Conservation (phyloP, 2,797 vertebrate genomes). For the Tragelaphus eurycerus region DNA sequence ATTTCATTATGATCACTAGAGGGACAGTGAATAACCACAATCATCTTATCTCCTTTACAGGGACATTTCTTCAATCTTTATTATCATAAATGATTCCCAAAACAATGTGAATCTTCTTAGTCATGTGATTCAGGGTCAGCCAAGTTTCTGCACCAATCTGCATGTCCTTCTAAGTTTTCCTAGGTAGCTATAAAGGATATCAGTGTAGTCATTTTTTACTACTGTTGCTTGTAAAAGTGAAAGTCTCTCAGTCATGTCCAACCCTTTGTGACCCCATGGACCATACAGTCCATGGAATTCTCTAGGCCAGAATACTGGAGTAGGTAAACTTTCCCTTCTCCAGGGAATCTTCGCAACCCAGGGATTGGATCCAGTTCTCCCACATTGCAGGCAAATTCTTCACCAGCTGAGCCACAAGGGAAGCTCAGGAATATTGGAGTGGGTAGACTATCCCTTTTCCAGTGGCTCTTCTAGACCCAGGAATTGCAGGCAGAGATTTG, state of each 20-base stretch:
- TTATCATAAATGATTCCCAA: neutral
- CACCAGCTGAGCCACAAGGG: neutral
- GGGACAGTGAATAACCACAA: neutral
- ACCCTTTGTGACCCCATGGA: fast-evolving
- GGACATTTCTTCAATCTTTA: neutral
- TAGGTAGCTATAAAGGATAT: neutral
- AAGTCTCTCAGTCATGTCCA: neutral
- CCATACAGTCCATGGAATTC: neutral
- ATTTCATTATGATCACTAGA: neutral
- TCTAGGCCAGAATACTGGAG: neutral
- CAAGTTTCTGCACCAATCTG: neutral
- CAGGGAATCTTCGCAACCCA: fast-evolving
- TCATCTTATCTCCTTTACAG: neutral
- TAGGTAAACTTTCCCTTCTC: neutral
- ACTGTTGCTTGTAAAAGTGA: neutral
- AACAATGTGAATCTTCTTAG: neutral
- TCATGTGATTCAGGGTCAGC: neutral
- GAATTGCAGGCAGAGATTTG: neutral
- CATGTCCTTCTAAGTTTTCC: neutral
- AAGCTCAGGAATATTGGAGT: neutral
- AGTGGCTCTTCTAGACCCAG: fast-evolving
- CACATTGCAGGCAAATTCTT: neutral
- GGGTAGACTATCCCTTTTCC: neutral
- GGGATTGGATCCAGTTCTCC: neutral
- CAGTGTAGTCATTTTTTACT: neutral